Evolutionary conservation across 2,888 invertebrate species (phyloP).

Genomic region (Cosmopolites sordidus): DNA sequence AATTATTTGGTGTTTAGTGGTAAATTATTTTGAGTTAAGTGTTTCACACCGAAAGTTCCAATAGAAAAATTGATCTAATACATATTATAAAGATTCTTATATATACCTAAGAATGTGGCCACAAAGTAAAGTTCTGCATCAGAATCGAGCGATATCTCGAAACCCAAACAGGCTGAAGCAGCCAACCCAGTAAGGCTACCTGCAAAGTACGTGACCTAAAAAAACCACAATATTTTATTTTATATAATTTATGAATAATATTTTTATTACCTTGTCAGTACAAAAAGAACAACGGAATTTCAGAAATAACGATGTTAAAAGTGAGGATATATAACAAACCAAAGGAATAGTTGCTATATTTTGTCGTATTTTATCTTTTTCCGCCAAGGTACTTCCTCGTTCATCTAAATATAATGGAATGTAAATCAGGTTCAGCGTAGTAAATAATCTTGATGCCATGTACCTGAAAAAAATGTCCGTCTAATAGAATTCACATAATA

Average conservation of each 20-base stretch:
- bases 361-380: constrained; percentile 48
- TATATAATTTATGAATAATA: constrained; percentile 2
- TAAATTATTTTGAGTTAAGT: too few species aligned
- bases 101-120: constrained; percentile 54
- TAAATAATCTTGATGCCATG: constrained; percentile 81
- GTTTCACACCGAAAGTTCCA: too few species aligned
- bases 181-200: constrained; percentile 49
- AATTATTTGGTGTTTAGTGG: too few species aligned
- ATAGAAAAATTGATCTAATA: not conserved
- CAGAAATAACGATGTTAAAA: constrained; percentile 69
- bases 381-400: constrained; percentile 45
- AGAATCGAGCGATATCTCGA: constrained; percentile 31
- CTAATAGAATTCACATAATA: too few species aligned
- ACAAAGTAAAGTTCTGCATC: constrained; percentile 37
- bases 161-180: constrained; percentile 32
- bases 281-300: constrained; percentile 62
- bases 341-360: constrained; percentile 74
- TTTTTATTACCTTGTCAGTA: constrained; percentile 62
- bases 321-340: constrained; percentile 72
- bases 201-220: constrained; percentile 45
- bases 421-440: constrained; percentile 83
- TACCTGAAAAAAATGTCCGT: constrained; percentile 54
- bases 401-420: constrained; percentile 83
- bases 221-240: not conserved
- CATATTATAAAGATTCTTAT: too few species aligned